Evolutionary conservation across 2,797 vertebrate species (phyloP).

Genomic region (Lepus oiostolus): DNA sequence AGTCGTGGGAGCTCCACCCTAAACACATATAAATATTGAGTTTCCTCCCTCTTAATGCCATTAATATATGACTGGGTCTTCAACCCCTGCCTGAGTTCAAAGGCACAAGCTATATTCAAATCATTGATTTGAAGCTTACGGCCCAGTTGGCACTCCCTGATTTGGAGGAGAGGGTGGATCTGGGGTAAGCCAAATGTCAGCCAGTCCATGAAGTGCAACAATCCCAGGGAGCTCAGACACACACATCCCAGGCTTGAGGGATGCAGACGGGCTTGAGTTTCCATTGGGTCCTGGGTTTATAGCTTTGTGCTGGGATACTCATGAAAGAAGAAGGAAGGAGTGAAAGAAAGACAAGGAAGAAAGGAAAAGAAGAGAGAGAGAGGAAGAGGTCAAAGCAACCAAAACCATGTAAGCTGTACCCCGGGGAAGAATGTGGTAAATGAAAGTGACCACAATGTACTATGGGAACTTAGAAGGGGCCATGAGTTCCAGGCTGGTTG

Average conservation of each 20-base stretch:
- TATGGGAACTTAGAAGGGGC: too few species aligned
- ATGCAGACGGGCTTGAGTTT: neutral
- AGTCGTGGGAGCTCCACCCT: too few species aligned
- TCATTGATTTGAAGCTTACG: neutral
- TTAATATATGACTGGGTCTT: too few species aligned
- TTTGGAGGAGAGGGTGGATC: neutral
- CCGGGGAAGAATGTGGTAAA: neutral
- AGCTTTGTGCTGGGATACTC: neutral
- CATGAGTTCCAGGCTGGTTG: neutral
- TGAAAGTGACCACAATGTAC: too few species aligned
- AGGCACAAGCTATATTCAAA: too few species aligned
- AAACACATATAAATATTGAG: too few species aligned
- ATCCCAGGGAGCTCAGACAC: neutral
- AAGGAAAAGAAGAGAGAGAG: fast-evolving
- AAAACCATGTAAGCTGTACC: neutral
- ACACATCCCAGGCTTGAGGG: neutral
- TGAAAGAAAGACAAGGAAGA: fast-evolving
- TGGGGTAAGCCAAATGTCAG: neutral
- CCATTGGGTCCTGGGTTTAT: neutral
- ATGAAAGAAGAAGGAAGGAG: too few species aligned
- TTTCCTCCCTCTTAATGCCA: too few species aligned
- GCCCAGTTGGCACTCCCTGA: neutral
- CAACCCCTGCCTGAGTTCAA: too few species aligned
- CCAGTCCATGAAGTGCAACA: fast-evolving
- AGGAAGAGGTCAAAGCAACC: neutral